Base-by-base conservation (phyloP, 2,797 vertebrate species). In the Falco cherrug region DNA sequence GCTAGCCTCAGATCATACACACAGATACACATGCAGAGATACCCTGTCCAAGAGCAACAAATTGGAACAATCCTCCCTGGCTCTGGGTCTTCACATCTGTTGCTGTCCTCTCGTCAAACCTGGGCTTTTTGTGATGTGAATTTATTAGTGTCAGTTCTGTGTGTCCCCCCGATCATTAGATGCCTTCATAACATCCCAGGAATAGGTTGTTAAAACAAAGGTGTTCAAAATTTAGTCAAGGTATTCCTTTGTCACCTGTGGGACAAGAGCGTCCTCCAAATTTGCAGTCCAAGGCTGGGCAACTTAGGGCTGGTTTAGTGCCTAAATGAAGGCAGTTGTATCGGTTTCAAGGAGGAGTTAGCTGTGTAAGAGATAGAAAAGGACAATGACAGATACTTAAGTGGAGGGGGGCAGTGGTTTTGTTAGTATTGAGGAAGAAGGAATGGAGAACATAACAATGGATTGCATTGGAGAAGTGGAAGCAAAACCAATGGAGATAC, bases 51-150 rank as follows among this genome's bases (percentile, higher is more conserved):
- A 92, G 70, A 96, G 81, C 76, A 95, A 64, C 65, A 90, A 13
- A 64, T 67, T 69, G 61, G 45, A 88, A 26, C 77, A 80, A 89
- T 43, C 37, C 64, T 92, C 41, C 17, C 53, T 85, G 43, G 69
- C 54, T 53, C 65, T 89, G 35, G 31, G 12, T 84, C 22, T 68
- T 84, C 80, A 71, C 60, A 59, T 91, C 64, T 90, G 43, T 57
- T 85, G 41, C 78, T 94, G 39, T 95, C 75, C 60, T 92, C 57
- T 56, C 77, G 56, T 91, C 93, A 92, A 91, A 84, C 50, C 53
- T 75, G 50, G 43, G 33, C 20, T 92, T 88, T 87, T 28, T 79
- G 37, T 84, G 45, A 43, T 69, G 7, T 64, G 57, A 64, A 43
- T 87, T 50, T 91, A 31, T 50, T 71, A 31, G 31, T 70, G 70